These are phyloP conservation scores for Myotis planiceps DNA, from an alignment of 2,797 vertebrate genomes.

Conservation along the genomic window DNA sequence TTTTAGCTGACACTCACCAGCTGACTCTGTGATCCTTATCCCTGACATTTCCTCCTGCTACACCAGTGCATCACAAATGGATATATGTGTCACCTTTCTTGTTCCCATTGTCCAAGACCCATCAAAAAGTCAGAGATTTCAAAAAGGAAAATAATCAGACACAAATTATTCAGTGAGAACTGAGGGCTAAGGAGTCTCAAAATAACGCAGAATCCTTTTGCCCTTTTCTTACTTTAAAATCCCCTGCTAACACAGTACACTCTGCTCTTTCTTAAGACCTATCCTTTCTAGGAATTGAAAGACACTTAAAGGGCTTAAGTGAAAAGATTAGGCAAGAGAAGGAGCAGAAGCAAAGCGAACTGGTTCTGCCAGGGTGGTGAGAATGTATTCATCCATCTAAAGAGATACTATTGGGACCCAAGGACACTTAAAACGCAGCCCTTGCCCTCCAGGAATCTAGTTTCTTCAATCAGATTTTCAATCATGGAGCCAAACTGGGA, in stretches of 20 bases:
- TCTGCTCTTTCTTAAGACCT: neutral
- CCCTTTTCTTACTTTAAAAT: neutral
- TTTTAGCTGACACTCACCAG: neutral
- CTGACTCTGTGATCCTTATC: neutral
- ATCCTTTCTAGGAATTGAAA: neutral
- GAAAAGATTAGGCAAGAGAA: neutral
- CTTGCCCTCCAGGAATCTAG: neutral
- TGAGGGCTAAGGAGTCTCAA: neutral
- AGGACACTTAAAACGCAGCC: neutral
- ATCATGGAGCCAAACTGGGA: neutral
- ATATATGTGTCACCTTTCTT: neutral
- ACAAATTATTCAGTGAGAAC: slow-evolving; percentile 19
- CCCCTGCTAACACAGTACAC: neutral
- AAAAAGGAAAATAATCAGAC: slow-evolving; percentile 24
- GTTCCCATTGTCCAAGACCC: neutral
- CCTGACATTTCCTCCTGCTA: neutral
- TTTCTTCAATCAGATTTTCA: slow-evolving; percentile 10
- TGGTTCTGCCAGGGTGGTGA: neutral
- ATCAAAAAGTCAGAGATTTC: neutral
- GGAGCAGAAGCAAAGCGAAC: neutral
- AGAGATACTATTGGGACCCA: neutral
- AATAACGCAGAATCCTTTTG: neutral
- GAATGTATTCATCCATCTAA: neutral
- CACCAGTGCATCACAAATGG: neutral
- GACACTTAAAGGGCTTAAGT: neutral